Evolutionary conservation across 2,797 vertebrate genomes (phyloP), one percentile per base, ranked within the genome.

Genomic region (Melanotaenia nigrans): DNA sequence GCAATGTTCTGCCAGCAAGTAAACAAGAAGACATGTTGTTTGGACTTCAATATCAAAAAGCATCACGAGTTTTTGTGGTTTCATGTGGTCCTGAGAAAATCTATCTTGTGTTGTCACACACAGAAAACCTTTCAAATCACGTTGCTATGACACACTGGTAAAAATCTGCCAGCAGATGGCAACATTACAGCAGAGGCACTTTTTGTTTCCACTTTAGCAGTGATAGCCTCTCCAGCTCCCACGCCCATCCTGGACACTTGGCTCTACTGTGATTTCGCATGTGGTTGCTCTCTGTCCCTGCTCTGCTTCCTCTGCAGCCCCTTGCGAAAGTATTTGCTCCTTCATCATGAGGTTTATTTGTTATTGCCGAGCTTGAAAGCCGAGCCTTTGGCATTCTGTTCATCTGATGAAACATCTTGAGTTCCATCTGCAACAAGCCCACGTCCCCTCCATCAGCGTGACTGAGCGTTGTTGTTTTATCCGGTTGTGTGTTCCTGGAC

Each of bases 161-260:
- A 73, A 63, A 20, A 79, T 42, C 85, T 74, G 65, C 92, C 93
- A 94, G 90, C 79, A 94, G 94, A 90, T 89, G 93, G 93, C 92
- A 89, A 85, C 90, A 75, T 85, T 79, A 83, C 85, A 88, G 89
- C 86, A 86, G 87, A 86, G n/a, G 91, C 77, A 9, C 67, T 66
- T 74, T 75, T 65, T 64, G 55, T 67, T 57, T 85, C 70, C 68
- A 68, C 38, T 45, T 74, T 28, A 79, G 61, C 73, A 57, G 59
- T 32, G 51, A 47, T 57, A 45, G 65, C 71, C 65, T 68, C 65
- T 56, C 25, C 10, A 49, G 78, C 68, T 85, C 77, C 70, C 74
- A 82, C 38, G 49, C 30, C 78, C 72, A 65, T 69, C 65, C 20
- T 66, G 68, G 67, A 81, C 65, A 74, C 55, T 72, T 22, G 3